These are phyloP conservation scores for Trichogramma dendrolimi DNA, from an alignment of 2,888 invertebrate genomes.

Conservation along the genomic window DNA sequence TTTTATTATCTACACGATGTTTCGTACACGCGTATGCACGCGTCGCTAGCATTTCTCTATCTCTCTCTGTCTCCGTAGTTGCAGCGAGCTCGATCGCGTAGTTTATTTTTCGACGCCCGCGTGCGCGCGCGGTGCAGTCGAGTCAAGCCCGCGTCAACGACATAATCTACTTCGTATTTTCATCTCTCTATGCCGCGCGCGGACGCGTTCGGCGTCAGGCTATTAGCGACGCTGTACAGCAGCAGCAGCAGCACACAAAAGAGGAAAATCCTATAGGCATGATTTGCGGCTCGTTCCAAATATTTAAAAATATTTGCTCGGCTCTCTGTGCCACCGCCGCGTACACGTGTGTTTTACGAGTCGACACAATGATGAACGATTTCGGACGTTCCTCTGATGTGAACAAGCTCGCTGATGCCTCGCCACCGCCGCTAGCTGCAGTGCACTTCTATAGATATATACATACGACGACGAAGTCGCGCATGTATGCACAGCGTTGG, in stretches of 20 bases:
- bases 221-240: background rate
- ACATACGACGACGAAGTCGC: no score
- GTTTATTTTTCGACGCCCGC: background rate
- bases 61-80: background rate
- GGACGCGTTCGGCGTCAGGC: no score
- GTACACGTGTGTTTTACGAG: slow-evolving; percentile 14
- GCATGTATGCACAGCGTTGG: no score
- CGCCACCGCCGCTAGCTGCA: no score
- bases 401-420: slow-evolving; percentile 13
- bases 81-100: no score
- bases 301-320: slow-evolving; percentile 20
- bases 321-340: background rate
- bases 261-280: no score
- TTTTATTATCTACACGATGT: slow-evolving; percentile 6
- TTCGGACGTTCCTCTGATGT: slow-evolving; percentile 3
- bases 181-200: background rate
- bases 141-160: no score
- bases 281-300: background rate
- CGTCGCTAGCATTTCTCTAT: background rate
- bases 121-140: background rate
- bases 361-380: slow-evolving; percentile 17
- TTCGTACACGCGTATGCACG: background rate
- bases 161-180: background rate
- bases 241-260: background rate
- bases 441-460: no score